These are phyloP conservation scores for Camponotus fellah DNA, from an alignment of 2,888 invertebrate species.

Conservation along the genomic window DNA sequence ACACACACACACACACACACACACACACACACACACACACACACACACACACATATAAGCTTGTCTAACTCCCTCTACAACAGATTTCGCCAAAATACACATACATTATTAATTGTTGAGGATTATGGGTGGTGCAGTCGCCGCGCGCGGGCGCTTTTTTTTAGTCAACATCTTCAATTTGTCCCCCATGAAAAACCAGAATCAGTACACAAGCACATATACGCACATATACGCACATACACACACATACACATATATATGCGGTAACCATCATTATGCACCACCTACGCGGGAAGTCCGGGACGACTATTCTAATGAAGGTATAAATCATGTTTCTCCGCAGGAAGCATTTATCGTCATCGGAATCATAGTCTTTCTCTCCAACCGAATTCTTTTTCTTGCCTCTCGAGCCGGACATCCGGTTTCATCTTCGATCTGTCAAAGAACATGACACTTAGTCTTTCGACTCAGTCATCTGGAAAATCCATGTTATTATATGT, in stretches of 20 bases:
- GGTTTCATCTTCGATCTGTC: not conserved
- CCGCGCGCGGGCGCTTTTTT: conserved; percentile 55
- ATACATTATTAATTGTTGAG: conserved; percentile 12
- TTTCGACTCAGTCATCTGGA: not conserved
- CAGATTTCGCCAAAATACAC: not conserved
- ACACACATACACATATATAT: not conserved
- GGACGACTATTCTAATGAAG: conserved; percentile 79
- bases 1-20: no score
- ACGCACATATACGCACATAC: no score
- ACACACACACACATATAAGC: no score
- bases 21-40: no score
- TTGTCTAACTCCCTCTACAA: not conserved
- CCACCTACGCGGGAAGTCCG: conserved; percentile 77
- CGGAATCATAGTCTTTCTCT: conserved; percentile 70
- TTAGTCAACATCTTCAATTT: conserved; percentile 12
- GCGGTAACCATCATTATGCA: conserved; percentile 76
- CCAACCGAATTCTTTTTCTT: conserved; percentile 32
- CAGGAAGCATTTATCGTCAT: conserved; percentile 82
- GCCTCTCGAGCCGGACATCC: conserved; percentile 4
- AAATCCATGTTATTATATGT: conserved; percentile 1
- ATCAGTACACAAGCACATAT: conserved; percentile 13
- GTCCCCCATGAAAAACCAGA: conserved; percentile 31
- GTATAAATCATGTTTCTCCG: conserved; percentile 79
- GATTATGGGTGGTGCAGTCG: conserved; percentile 64
- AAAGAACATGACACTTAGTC: not conserved